These are phyloP conservation scores for Cirrhinus molitorella DNA, from an alignment of 2,797 vertebrate species.

Conservation along the genomic window DNA sequence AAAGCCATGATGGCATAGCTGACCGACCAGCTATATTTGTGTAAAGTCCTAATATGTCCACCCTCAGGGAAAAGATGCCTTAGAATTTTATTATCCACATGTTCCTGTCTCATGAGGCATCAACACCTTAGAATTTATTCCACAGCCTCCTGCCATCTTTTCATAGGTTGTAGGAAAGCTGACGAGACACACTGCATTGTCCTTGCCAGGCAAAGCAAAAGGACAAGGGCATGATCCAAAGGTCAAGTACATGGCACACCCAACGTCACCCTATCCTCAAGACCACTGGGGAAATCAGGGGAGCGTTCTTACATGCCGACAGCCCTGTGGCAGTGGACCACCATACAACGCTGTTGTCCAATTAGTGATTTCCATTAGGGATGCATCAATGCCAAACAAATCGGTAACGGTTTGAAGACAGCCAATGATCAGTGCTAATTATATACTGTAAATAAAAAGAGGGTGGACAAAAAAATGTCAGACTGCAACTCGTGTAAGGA, in stretches of 20 bases:
- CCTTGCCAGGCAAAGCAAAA: conserved; percentile 62
- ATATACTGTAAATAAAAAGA: no score
- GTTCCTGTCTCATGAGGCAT: conserved; percentile 56
- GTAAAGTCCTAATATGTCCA: conserved; percentile 76
- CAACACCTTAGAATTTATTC: conserved; percentile 59
- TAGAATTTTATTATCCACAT: conserved; percentile 76
- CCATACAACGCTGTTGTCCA: no score
- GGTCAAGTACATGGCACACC: background rate
- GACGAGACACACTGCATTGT: conserved; percentile 51
- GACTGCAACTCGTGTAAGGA: no score
- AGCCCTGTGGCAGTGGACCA: no score
- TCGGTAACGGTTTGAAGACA: no score
- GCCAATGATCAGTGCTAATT: no score
- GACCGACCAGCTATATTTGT: conserved; percentile 79
- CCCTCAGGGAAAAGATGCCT: conserved; percentile 64
- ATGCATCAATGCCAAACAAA: no score
- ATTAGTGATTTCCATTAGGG: no score
- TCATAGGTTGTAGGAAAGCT: conserved; percentile 64
- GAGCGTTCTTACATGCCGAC: no score
- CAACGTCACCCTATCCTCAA: background rate
- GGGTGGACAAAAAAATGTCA: no score
- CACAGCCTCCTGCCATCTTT: conserved; percentile 66
- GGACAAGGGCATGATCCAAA: background rate
- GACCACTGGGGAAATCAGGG: background rate
- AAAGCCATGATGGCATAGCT: conserved; percentile 68